These are phyloP conservation scores for Gracilinanus agilis DNA, from an alignment of 2,113 vertebrate genomes.

Conservation along the genomic window DNA sequence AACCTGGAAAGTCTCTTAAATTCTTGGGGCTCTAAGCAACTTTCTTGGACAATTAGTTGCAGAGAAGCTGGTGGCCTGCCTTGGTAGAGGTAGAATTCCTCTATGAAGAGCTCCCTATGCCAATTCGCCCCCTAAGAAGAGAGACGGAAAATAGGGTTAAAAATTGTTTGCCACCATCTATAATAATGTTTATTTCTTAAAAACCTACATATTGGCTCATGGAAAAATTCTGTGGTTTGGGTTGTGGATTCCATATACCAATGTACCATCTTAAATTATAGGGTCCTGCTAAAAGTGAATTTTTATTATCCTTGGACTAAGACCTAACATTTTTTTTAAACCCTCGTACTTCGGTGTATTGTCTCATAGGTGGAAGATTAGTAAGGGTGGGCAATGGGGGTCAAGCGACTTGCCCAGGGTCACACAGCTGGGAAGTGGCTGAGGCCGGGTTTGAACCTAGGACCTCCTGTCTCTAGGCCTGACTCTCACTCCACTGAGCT, in stretches of 20 bases:
- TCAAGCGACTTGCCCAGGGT: too few relatives aligned
- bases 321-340: constrained; percentile 18
- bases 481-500: too few relatives aligned
- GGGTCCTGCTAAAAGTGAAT: constrained; percentile 16
- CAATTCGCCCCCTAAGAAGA: neutral
- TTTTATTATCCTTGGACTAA: constrained; percentile 14
- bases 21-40: neutral
- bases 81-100: neutral
- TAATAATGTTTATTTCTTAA: constrained; percentile 44
- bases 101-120: neutral
- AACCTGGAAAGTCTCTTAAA: neutral
- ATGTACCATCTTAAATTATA: constrained; percentile 26
- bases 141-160: neutral
- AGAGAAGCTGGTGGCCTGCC: neutral
- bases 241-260: neutral
- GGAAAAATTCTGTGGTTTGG: constrained; percentile 27
- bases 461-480: too few relatives aligned
- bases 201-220: constrained; percentile 17
- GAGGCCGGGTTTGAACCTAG: too few relatives aligned
- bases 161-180: constrained; percentile 27
- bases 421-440: too few relatives aligned
- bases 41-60: neutral
- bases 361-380: too few relatives aligned
- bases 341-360: too few relatives aligned
- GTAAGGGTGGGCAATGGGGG: too few relatives aligned